Base-by-base conservation (phyloP, 2,888 invertebrate species). In the Boloria euphrosyne region DNA sequence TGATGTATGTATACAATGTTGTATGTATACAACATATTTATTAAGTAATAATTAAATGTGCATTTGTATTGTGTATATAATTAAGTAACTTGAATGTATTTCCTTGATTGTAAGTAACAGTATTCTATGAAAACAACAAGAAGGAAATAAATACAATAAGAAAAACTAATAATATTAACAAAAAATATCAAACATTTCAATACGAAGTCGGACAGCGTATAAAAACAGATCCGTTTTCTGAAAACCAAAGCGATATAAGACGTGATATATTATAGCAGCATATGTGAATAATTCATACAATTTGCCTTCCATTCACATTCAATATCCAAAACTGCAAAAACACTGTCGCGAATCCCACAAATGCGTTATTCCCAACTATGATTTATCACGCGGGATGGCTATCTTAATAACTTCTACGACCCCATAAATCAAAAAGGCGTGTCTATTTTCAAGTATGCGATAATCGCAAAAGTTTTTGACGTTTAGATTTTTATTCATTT, bases 341-440 rank as follows among this genome's bases (percentile, higher is more conserved):
- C 78, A 72, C 57, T 75, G 78, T 75, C 73, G 68, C 71, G 69
- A 67, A 68, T 75, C 54, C 71, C 74, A 71, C 76, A 78, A 80
- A 77, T 80, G 80, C 81, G 80, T 79, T 80, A 78, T 75, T 76
- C 75, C 76, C 74, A 75, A 76, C 70, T 71, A 78, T 84, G 85
- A 86, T 86, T 84, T 86, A 86, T 83, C 63, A 76, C 70, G 66
- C 67, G 47, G 65, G 68, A 66, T 75, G 75, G 81, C 83, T 80
- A 78, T 80, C 83, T 83, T 86, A 83, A 84, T 86, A 83, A 79
- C 82, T 38, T 7, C 31, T 81, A 76, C 76, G 70, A 71, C 72
- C 67, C 70, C 75, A 76, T 80, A 78, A 78, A 78, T 78, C 76
- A 78, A 57, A 60, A 64, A 49, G 61, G 65, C n/a, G 62, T 52